Evolutionary conservation across 35 echinoderm and acorn worm genomes (phyloP).

Genomic region (Strongylocentrotus purpuratus): DNA sequence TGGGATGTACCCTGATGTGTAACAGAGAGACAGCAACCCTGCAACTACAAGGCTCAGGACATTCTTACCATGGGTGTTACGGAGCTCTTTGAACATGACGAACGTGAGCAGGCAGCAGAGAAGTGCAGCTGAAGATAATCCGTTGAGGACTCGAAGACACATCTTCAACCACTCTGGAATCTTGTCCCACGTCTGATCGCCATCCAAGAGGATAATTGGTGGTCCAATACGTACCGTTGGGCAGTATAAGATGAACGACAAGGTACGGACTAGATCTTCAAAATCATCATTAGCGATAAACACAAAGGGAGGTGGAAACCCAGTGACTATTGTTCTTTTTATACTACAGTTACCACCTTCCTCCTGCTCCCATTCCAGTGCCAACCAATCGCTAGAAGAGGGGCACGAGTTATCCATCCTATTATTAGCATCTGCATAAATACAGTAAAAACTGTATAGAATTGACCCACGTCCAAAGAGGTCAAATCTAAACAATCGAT

Average conservation of each 20-base stretch:
- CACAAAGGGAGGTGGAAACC: no score
- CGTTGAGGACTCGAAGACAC: conserved; percentile 3
- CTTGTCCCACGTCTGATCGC: conserved; percentile 9
- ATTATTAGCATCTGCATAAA: background rate
- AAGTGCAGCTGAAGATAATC: background rate
- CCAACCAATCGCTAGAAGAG: no score
- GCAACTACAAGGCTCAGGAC: background rate
- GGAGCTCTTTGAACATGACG: conserved; percentile 14
- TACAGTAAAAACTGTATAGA: background rate
- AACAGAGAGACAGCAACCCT: background rate
- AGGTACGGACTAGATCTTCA: no score
- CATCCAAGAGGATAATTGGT: background rate
- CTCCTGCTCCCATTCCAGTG: no score
- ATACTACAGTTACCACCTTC: no score
- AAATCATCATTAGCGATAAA: no score
- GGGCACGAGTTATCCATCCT: no score
- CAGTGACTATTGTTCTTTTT: no score
- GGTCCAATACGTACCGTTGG: no score
- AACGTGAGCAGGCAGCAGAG: background rate
- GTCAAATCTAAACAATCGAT: background rate
- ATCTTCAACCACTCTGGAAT: background rate
- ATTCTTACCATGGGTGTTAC: conserved; percentile 39
- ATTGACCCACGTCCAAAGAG: background rate
- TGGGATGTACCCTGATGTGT: conserved; percentile 22
- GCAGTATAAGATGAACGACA: no score